These are phyloP conservation scores for Tetanocera ferruginea DNA, from an alignment of 2,888 invertebrate species.

Conservation along the genomic window DNA sequence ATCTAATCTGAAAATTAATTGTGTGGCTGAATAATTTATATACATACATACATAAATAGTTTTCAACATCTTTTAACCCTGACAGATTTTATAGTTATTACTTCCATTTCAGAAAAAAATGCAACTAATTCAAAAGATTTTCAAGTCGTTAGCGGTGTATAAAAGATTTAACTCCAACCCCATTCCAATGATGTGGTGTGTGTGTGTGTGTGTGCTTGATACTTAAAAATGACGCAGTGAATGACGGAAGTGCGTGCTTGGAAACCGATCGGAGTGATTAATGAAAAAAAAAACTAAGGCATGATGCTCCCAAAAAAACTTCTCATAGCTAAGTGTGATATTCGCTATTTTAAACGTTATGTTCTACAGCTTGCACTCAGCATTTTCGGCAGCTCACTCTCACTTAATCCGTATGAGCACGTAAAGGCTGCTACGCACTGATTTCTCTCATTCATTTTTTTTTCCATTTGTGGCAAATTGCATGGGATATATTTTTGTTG, in stretches of 20 bases:
- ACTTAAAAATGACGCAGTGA: conserved; percentile 6
- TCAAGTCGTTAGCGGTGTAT: not conserved
- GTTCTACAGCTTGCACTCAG: not conserved
- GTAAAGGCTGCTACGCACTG: too few species aligned
- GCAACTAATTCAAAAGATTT: not conserved
- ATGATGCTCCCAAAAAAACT: not conserved
- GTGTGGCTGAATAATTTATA: too few species aligned
- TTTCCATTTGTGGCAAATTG: not conserved
- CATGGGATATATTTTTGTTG: not conserved
- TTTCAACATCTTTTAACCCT: too few species aligned
- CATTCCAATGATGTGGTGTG: not conserved
- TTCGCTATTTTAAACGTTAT: not conserved
- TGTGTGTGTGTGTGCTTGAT: not conserved
- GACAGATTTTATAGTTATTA: too few species aligned
- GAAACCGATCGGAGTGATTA: conserved; percentile 30
- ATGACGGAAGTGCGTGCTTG: conserved; percentile 10
- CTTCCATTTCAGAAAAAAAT: too few species aligned
- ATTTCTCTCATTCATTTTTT: not conserved
- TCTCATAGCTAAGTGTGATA: not conserved
- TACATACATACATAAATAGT: too few species aligned
- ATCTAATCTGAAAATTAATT: too few species aligned
- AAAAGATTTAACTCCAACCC: not conserved
- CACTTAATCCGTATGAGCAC: too few species aligned
- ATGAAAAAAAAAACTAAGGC: conserved; percentile 8
- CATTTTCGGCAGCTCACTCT: too few species aligned